phyloP scores from a whole-genome alignment of 2,797 vertebrate species.

The Urosaurus nigricauda region DNA sequence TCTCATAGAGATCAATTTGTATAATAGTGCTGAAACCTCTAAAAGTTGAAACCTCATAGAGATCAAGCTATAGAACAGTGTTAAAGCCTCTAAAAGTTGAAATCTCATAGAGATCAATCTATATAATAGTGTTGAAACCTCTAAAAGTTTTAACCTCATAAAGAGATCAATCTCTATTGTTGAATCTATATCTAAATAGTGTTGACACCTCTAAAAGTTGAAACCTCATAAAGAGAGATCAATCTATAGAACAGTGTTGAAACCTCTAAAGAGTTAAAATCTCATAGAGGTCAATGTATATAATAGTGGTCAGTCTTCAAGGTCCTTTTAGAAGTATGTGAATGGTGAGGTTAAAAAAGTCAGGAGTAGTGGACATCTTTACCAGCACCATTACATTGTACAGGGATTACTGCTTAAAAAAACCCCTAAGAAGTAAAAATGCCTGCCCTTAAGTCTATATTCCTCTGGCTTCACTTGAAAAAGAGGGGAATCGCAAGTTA shows the following conservation, averaged over 20 bases:
- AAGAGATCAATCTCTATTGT: too few species aligned
- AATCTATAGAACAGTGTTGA: background rate
- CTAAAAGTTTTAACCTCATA: too few species aligned
- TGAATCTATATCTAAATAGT: too few species aligned
- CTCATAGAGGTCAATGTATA: background rate
- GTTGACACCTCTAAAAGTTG: background rate
- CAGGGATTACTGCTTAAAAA: background rate
- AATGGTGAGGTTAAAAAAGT: conserved; percentile 12
- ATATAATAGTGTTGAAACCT: too few species aligned
- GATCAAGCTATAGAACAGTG: too few species aligned
- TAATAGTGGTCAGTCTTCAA: background rate
- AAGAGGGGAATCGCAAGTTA: background rate
- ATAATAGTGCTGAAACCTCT: too few species aligned
- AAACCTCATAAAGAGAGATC: background rate
- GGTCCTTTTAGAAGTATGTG: background rate
- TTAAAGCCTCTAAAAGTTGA: too few species aligned
- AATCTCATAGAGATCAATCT: too few species aligned
- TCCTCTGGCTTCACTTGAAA: background rate
- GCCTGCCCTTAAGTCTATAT: background rate
- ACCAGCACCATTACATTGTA: background rate
- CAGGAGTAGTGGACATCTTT: background rate
- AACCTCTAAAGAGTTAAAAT: too few species aligned
- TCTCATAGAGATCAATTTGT: too few species aligned
- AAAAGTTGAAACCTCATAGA: too few species aligned
- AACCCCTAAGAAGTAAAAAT: background rate